Evolutionary conservation across 2,888 invertebrate genomes (phyloP), one percentile per base, ranked within the genome.

Genomic region (Sesia apiformis): DNA sequence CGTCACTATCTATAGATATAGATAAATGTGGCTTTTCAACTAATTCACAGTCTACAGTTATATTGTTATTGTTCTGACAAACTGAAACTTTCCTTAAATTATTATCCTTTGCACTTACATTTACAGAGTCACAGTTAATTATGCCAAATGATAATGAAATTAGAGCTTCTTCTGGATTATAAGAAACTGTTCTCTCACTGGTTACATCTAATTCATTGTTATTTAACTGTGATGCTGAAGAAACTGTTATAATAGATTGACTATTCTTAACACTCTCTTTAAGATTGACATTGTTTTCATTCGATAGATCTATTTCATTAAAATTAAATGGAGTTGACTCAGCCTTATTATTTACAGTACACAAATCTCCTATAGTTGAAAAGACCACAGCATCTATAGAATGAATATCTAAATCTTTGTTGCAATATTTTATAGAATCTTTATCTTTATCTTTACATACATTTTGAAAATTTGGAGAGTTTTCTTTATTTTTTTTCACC

Each of bases 11-110:
- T 56, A 68, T 70, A 51, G 72, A 76, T 51, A 65, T 63, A 39
- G 78, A 79, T 49, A 67, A 52, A 53, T 70, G 63, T 3, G 75
- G 74, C 38, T 61, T 63, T 65, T 82, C 81, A 5, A 71, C 49
- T 3, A 86, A 54, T 59, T 81, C 76, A 60, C 84, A 86, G 57
- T 81, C 72, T 53, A 84, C 63, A 56, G 66, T 67, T 4, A 74
- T 69, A 39, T 67, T 55, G n/a, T 69, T 66, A 57, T 77, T 58
- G 23, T 67, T 62, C 55, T 70, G 65, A 8, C 69, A 60, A 8
- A 84, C 57, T 43, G 56, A 56, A 38, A 85, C 60, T 60, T 74
- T 72, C 60, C 76, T 81, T 23, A 84, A 70, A 58, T 66, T 70
- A 60, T 71, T 69, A 55, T 76, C 76, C 58, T 70, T 78, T 53